Evolutionary conservation across 1,140 invertebrate species (phyloP), one percentile per base, ranked within the genome.

Genomic region (Epicauta chinensis): DNA sequence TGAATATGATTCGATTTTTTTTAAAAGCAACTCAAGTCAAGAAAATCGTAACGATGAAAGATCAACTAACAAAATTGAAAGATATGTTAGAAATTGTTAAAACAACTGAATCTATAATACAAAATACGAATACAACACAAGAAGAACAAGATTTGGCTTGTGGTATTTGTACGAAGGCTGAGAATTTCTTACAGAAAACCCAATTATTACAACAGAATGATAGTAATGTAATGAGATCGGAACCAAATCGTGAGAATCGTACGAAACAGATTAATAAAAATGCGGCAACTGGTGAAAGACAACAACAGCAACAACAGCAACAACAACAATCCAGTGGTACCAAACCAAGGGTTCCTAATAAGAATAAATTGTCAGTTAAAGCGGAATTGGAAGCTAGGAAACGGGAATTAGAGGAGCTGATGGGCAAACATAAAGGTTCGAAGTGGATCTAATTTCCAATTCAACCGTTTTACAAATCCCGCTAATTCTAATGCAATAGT

Each of bases 391-490:
- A 70, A 45, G 67, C 68, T 2, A 73, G 72, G 51, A 68, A 70
- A 45, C 47, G 61, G 16, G 68, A 72, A 53, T 51, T 73, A 10
- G 71, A 71, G 35, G 71, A 71, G 46, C 61, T 73, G 34, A 72
- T 73, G 70, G 62, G 66, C n/a, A 73, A 72, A 58, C 69, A 72
- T 60, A 69, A 70, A 64, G 68, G 69, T 65, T 53, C 55, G 43
- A n/a, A n/a, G n/a, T n/a, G n/a, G n/a, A n/a, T n/a, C n/a, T n/a
- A n/a, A n/a, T n/a, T n/a, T n/a, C n/a, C n/a, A n/a, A n/a, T n/a
- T n/a, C n/a, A n/a, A n/a, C n/a, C n/a, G n/a, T n/a, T n/a, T n/a
- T n/a, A n/a, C n/a, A n/a, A n/a, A n/a, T n/a, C n/a, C n/a, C n/a
- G n/a, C n/a, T n/a, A n/a, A n/a, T n/a, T n/a, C n/a, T n/a, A n/a